Evolutionary conservation across 2,888 invertebrate genomes (phyloP).

Genomic region (Ypsolopha sequella): DNA sequence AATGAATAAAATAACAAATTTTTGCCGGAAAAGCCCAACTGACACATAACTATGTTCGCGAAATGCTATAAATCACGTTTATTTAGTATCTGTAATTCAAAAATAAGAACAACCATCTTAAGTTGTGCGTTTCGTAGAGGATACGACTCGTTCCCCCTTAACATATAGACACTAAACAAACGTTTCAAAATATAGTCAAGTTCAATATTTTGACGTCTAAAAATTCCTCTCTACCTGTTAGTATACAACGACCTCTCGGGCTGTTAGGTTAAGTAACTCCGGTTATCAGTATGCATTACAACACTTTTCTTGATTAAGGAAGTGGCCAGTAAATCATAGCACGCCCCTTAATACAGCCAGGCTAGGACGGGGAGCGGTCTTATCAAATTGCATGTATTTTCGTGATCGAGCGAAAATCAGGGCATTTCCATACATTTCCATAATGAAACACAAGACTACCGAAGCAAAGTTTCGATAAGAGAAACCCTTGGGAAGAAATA

Average conservation of each 20-base stretch:
- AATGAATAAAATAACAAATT: too few relatives aligned
- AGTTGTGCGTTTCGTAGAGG: too few relatives aligned
- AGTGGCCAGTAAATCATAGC: slow-evolving; percentile 39
- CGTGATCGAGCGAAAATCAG: neutral
- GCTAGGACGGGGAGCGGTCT: slow-evolving; percentile 23
- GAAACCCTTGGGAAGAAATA: too few relatives aligned
- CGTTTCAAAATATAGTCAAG: too few relatives aligned
- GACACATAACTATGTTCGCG: too few relatives aligned
- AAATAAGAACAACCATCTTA: too few relatives aligned
- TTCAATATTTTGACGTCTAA: too few relatives aligned
- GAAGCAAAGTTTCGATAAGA: neutral
- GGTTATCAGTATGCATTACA: slow-evolving; percentile 17
- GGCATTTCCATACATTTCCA: neutral
- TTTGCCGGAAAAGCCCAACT: too few relatives aligned
- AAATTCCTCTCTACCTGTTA: neutral
- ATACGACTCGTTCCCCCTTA: too few relatives aligned
- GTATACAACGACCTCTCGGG: neutral
- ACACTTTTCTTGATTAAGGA: slow-evolving; percentile 45
- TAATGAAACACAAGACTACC: slow-evolving; percentile 1
- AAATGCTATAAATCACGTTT: too few relatives aligned
- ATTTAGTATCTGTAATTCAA: too few relatives aligned
- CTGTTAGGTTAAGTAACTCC: slow-evolving; percentile 4
- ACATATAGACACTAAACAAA: too few relatives aligned
- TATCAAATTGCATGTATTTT: slow-evolving; percentile 12
- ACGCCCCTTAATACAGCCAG: slow-evolving; percentile 30